These are phyloP conservation scores for Dunckerocampus dactyliophorus DNA, from an alignment of 2,113 vertebrate species.

Conservation along the genomic window DNA sequence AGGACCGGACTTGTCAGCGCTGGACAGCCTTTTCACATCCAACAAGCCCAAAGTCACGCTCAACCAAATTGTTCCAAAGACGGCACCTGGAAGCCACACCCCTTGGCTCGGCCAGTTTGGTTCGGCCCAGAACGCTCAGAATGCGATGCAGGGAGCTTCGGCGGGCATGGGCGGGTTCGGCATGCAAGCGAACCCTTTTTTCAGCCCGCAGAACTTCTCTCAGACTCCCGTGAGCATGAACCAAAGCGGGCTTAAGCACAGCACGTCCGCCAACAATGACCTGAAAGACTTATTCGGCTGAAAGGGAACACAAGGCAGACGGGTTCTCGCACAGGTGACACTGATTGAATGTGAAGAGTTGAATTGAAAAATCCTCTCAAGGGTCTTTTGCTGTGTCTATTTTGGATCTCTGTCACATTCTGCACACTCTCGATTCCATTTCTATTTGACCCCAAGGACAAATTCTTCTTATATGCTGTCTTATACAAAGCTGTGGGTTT, in stretches of 20 bases:
- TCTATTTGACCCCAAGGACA: conserved; percentile 37
- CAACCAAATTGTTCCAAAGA: conserved; percentile 88
- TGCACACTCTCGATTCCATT: conserved; percentile 40
- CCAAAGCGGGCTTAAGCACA: conserved; percentile 77
- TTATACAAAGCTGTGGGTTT: conserved; percentile 54
- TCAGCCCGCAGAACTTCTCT: conserved; percentile 91
- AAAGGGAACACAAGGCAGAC: conserved; percentile 25
- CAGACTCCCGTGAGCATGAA: conserved; percentile 69
- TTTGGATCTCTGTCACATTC: conserved; percentile 40
- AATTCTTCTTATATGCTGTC: conserved; percentile 36
- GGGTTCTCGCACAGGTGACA: conserved; percentile 27
- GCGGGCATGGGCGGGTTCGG: conserved; percentile 81
- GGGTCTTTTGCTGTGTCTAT: conserved; percentile 28
- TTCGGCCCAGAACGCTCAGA: conserved; percentile 73
- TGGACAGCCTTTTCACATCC: conserved; percentile 88
- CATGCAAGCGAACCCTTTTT: conserved; percentile 94
- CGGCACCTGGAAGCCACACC: conserved; percentile 51
- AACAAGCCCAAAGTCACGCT: conserved; percentile 93
- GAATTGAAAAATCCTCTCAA: conserved; percentile 12
- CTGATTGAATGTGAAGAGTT: conserved; percentile 38
- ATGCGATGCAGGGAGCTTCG: conserved; percentile 61
- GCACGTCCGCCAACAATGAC: conserved; percentile 88
- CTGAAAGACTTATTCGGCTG: conserved; percentile 97
- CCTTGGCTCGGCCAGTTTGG: conserved; percentile 90
- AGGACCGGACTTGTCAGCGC: conserved; percentile 82